A percentile compares a stretch with the other conserved stretches of the same genome.
phyloP scores from a whole-genome alignment of 2,113 vertebrate genomes.

The Xenotilapia longispinis region DNA sequence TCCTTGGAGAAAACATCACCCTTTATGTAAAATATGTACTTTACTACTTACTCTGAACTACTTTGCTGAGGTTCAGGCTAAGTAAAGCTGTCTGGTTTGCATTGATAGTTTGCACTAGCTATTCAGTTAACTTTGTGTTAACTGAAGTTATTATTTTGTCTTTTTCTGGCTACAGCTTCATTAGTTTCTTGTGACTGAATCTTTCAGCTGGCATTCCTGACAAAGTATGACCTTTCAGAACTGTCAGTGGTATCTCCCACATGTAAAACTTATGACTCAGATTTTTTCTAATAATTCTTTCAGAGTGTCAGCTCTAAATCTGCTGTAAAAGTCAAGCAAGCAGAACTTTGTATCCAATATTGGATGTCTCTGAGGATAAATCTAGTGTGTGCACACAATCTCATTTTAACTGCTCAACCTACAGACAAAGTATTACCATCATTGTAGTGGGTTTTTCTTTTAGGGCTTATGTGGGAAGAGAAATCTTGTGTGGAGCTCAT shows the following conservation, averaged over 20 bases:
- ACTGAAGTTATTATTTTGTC: not conserved
- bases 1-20: slow-evolving; percentile 74
- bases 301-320: not conserved
- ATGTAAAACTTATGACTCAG: not conserved
- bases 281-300: not conserved
- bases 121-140: not conserved
- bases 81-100: not conserved
- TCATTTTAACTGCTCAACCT: not conserved
- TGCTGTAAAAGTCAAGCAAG: not conserved
- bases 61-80: not conserved
- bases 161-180: not conserved
- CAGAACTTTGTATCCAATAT: not conserved
- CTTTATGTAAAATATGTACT: not conserved
- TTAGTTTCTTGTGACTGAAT: not conserved
- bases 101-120: not conserved
- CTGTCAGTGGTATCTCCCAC: not conserved
- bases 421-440: not conserved
- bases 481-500: not conserved
- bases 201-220: not conserved
- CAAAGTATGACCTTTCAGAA: not conserved
- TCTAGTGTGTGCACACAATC: not conserved
- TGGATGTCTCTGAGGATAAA: not conserved
- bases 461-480: not conserved
- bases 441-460: not conserved
- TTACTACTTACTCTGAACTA: not conserved